Percentiles rank a stretch among this genome's conserved stretches.
phyloP scores from a whole-genome alignment of 2,113 vertebrate genomes.

The Anoplopoma fimbria region DNA sequence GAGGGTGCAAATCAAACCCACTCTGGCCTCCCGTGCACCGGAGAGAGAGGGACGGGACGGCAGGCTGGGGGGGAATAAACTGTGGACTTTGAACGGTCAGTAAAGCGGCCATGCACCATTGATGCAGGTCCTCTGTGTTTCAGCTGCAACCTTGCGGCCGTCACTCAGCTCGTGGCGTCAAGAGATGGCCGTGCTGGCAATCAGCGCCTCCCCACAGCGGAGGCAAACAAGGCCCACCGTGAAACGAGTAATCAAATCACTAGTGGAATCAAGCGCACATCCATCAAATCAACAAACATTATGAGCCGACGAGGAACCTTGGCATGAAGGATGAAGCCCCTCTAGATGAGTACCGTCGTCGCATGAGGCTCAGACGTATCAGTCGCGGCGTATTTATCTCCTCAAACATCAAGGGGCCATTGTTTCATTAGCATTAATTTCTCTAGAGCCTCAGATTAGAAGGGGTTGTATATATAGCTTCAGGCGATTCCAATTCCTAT shows the following conservation, averaged over 20 bases:
- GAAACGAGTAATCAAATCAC: conserved; percentile 53
- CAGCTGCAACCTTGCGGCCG: conserved; percentile 32
- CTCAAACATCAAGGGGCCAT: conserved; percentile 63
- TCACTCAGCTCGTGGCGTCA: conserved; percentile 48
- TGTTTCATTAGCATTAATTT: conserved; percentile 70
- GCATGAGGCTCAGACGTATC: conserved; percentile 35
- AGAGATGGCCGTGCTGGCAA: conserved; percentile 31
- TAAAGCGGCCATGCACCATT: conserved; percentile 55
- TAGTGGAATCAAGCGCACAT: conserved; percentile 36
- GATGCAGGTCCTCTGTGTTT: conserved; percentile 54
- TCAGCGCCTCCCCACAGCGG: conserved; percentile 27
- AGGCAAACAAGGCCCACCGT: conserved; percentile 31
- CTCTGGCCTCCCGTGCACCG: neutral
- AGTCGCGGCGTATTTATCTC: conserved; percentile 45
- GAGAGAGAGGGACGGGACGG: conserved; percentile 34
- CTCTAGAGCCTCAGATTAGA: conserved; percentile 60
- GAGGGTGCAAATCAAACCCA: conserved; percentile 73
- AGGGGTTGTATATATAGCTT: conserved; percentile 63
- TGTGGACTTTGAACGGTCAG: conserved; percentile 30
- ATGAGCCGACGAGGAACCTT: conserved; percentile 42
- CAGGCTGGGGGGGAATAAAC: conserved; percentile 20
- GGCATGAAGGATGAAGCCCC: conserved; percentile 25
- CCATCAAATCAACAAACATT: conserved; percentile 62
- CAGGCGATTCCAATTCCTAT: conserved; percentile 50
- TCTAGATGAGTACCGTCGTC: conserved; percentile 25